Percentiles rank a stretch among this genome's conserved stretches.
Evolutionary conservation across 2,888 invertebrate genomes (phyloP).

Genomic region (Cordylochernes scorpioides): DNA sequence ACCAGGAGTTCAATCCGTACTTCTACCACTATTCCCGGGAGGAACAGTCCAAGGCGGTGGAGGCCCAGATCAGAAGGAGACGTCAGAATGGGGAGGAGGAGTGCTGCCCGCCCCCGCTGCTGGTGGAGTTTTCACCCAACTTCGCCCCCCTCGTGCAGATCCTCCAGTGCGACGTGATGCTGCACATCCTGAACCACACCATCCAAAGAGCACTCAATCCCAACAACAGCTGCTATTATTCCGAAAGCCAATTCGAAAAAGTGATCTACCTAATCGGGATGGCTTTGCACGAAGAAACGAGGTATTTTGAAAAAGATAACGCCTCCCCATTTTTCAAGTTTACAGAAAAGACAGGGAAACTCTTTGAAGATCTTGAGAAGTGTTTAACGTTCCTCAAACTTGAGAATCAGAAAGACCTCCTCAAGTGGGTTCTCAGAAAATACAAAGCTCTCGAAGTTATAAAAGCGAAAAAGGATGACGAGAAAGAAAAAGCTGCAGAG

Average conservation of each 20-base stretch:
- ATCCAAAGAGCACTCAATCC: constrained; percentile 33
- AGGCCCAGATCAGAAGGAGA: constrained; percentile 55
- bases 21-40: constrained; percentile 91
- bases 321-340: constrained; percentile 31
- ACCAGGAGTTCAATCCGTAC: constrained; percentile 72
- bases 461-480: constrained; percentile 15
- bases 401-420: constrained; percentile 52
- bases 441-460: constrained; percentile 32
- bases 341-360: constrained; percentile 44
- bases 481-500: constrained; percentile 3
- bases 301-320: constrained; percentile 13
- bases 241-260: constrained; percentile 72
- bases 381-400: constrained; percentile 34
- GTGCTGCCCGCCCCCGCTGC: constrained; percentile 65
- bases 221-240: constrained; percentile 32
- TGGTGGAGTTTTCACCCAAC: constrained; percentile 26
- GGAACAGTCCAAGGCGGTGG: constrained; percentile 67
- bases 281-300: constrained; percentile 61
- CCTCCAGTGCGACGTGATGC: constrained; percentile 50
- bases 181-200: too few relatives aligned
- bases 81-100: constrained; percentile 43
- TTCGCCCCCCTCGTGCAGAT: constrained; percentile 55
- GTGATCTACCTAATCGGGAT: constrained; percentile 71
- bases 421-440: constrained; percentile 49
- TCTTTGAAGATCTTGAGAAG: constrained; percentile 43